phyloP scores from a whole-genome alignment of 2,888 invertebrate genomes.

The Coelopa pilipes region DNA sequence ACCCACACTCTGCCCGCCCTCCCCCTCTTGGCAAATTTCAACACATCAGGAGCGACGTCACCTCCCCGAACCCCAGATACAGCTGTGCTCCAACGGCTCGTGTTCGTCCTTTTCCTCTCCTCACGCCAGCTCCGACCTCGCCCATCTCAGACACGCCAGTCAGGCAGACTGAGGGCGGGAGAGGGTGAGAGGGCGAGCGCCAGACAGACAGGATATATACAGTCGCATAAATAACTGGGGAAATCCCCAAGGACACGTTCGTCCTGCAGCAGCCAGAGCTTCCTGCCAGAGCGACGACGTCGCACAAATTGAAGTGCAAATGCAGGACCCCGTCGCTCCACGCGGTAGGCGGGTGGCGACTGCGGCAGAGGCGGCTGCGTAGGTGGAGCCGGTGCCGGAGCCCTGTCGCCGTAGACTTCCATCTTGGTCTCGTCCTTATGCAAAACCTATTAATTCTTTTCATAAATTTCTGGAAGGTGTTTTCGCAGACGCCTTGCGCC shows the following conservation, averaged over 20 bases:
- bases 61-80: too few relatives aligned
- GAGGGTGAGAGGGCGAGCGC: neutral
- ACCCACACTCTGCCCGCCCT: too few relatives aligned
- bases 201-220: too few relatives aligned
- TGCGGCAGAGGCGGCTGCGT: too few relatives aligned
- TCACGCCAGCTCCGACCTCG: neutral
- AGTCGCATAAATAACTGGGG: too few relatives aligned
- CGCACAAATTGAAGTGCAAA: neutral
- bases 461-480: conserved; percentile 13
- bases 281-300: neutral
- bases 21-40: too few relatives aligned
- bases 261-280: neutral
- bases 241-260: conserved; percentile 13
- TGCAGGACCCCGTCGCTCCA: neutral
- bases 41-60: too few relatives aligned
- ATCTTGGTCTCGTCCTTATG: conserved; percentile 4
- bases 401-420: neutral
- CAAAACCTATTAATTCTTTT: conserved; percentile 15
- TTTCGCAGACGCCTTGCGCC: neutral
- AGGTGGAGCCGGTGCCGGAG: neutral
- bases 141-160: neutral
- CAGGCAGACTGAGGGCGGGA: neutral
- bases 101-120: too few relatives aligned
- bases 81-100: too few relatives aligned
- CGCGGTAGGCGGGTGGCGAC: neutral